Base-by-base conservation (phyloP, 2,888 invertebrate genomes). In the Caenorhabditis japonica region DNA sequence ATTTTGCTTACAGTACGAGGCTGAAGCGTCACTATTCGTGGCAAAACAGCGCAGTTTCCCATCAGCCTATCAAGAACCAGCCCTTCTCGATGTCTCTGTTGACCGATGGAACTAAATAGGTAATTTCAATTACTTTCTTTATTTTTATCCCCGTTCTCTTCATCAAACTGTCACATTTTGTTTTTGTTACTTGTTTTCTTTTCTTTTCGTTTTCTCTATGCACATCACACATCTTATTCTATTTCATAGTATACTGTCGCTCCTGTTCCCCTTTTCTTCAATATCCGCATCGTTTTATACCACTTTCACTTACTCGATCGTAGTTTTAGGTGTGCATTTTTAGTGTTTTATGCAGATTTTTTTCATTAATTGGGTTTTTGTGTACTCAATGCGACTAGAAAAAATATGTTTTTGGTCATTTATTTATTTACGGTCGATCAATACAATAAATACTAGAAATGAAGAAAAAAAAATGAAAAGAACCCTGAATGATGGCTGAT, bases 61-160 rank as follows among this genome's bases (percentile, higher is more conserved):
- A 17, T 64, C 75, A 2, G 64, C 33, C 4, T 75, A 75, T 21
- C 68, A 64, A 4, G 75, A 75, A 43, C 75, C 75, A 1, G 69
- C 62, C 19, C 55, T 59, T 39, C 46, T 70, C 4, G 75, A 75
- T 36, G 69, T 75, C 34, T 75, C 75, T n/a, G 69, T 74, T 13
- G 74, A 74, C 21, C 49, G 33, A 39, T 74, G 74, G 74, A 74
- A 74, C 23, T 74, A 17, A 69, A 13, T 19, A 13, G 36, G 13
- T 27, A 7, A n/a, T 36, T 36, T 12, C 25, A 36, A 10, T 8
- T 13, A n/a, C 15, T n/a, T 43, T 17, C 3, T n/a, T 46, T 19
- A 8, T 10, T 58, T 46, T n/a, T 49, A 34, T 33, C 38, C 5
- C 33, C n/a, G 3, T 10, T 53, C 36, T 15, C 27, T 17, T 17